Evolutionary conservation across 2,113 vertebrate species (phyloP).

Genomic region (Cyanistes caeruleus): DNA sequence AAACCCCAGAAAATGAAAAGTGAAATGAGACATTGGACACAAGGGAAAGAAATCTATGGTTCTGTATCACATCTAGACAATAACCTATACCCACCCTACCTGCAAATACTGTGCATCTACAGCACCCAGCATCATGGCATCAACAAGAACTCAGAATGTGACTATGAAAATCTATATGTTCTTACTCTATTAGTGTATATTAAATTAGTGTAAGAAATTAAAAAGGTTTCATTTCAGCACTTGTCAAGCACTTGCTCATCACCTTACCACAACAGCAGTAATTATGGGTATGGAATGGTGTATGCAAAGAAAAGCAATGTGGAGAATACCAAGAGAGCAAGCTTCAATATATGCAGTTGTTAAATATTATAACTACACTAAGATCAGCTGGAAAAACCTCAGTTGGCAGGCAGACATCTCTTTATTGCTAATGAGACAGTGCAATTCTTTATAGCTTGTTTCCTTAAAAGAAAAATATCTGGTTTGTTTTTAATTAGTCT

Average conservation of each 20-base stretch:
- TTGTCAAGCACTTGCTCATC: not conserved
- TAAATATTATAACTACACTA: not conserved
- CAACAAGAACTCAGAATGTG: not conserved
- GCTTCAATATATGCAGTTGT: not conserved
- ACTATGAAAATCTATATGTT: not conserved
- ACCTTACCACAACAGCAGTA: not conserved
- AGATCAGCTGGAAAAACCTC: not conserved
- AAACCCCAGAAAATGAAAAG: not conserved
- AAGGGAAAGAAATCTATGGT: not conserved
- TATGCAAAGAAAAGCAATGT: not conserved
- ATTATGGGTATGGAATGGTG: not conserved
- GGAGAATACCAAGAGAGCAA: not conserved
- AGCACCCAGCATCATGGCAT: not conserved
- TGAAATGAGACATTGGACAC: not conserved
- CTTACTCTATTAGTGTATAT: not conserved
- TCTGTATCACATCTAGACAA: not conserved
- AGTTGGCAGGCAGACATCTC: not conserved
- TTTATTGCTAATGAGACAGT: not conserved
- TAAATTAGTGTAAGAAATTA: not conserved
- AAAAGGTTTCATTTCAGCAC: not conserved
- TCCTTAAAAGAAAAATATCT: slow-evolving; percentile 27
- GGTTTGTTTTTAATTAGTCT: slow-evolving; percentile 43
- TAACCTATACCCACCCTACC: not conserved
- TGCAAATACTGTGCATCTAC: not conserved
- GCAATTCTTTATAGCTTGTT: not conserved